A percentile compares a stretch with the other conserved stretches of the same genome.
phyloP scores from a whole-genome alignment of 2,113 vertebrate species.

The Bubalus kerabau region DNA sequence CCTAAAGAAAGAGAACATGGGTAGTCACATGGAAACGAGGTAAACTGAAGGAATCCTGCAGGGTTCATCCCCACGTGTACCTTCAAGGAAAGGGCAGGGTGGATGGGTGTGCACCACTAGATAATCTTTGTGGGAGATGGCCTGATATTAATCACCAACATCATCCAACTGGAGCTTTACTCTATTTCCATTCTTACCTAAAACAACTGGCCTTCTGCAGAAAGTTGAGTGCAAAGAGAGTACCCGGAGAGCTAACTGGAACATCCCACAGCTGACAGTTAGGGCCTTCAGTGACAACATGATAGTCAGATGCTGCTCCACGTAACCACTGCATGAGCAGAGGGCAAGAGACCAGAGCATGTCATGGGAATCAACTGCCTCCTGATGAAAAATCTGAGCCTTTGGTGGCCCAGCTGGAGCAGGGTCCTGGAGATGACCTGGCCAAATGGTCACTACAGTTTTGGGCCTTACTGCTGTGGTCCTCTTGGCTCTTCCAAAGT shows the following conservation, averaged over 20 bases:
- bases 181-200: background rate
- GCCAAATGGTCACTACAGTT: background rate
- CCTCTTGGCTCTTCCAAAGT: background rate
- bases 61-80: accelerated
- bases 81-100: background rate
- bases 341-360: background rate
- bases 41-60: background rate
- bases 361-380: background rate
- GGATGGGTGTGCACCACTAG: background rate
- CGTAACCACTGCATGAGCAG: accelerated
- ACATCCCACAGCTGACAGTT: background rate
- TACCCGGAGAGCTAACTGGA: background rate
- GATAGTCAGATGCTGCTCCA: background rate
- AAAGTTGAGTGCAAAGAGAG: background rate
- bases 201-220: background rate
- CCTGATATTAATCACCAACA: background rate
- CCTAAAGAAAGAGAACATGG: background rate
- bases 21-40: background rate
- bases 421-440: background rate
- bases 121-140: background rate
- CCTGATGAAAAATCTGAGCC: too few relatives aligned
- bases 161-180: background rate
- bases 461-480: background rate
- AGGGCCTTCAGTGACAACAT: too few relatives aligned
- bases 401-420: background rate